Percentiles rank a stretch among this genome's conserved stretches.
These are phyloP conservation scores for Rhopalosiphum nymphaeae DNA, from an alignment of 2,888 invertebrate genomes.

Conservation along the genomic window DNA sequence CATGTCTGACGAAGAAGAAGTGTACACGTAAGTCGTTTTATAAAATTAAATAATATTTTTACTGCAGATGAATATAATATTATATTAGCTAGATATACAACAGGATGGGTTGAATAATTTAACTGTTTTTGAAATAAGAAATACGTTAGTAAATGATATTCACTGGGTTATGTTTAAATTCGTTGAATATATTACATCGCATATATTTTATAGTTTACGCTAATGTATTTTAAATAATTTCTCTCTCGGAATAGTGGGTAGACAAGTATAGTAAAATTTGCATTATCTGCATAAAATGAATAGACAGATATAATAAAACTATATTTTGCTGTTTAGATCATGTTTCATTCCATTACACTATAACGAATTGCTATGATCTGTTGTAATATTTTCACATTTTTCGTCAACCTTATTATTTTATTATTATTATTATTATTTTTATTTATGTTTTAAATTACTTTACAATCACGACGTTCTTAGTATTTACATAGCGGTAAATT, in stretches of 20 bases:
- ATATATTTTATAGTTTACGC: background rate
- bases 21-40: conserved; percentile 85
- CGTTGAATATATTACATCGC: background rate
- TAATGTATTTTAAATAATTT: background rate
- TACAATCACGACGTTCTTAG: background rate
- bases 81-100: background rate
- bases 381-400: background rate
- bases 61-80: background rate
- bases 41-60: conserved; percentile 38
- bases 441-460: background rate
- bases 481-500: background rate
- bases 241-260: background rate
- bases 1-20: conserved; percentile 95
- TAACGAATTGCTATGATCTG: background rate
- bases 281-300: background rate
- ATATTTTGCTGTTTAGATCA: background rate
- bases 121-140: background rate
- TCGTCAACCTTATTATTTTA: background rate
- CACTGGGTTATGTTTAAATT: background rate
- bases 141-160: background rate
- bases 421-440: background rate
- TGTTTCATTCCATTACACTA: background rate
- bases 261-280: background rate
- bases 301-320: background rate
- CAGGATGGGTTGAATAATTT: background rate